Percentiles rank a stretch among this genome's conserved stretches.
phyloP scores from a whole-genome alignment of 2,113 vertebrate genomes.

The Crotalus horridus region DNA sequence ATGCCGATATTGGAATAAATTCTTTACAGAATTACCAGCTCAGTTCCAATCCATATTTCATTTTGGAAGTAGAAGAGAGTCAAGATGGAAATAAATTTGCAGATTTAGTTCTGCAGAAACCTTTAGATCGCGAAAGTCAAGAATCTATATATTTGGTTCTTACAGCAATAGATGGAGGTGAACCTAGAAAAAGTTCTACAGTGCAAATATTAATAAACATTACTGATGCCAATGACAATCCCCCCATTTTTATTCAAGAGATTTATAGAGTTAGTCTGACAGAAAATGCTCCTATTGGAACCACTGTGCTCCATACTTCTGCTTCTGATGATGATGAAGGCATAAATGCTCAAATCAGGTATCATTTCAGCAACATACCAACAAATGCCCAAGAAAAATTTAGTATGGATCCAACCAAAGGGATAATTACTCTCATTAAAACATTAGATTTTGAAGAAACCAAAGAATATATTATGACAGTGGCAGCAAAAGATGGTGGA shows the following conservation, averaged over 20 bases:
- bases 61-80: conserved; percentile 40
- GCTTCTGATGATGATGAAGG: conserved; percentile 69
- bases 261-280: conserved; percentile 43
- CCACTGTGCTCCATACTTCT: conserved; percentile 47
- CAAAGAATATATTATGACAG: conserved; percentile 61
- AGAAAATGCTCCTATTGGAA: conserved; percentile 61
- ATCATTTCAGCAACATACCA: conserved; percentile 60
- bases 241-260: conserved; percentile 62
- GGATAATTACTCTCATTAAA: conserved; percentile 60
- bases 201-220: conserved; percentile 60
- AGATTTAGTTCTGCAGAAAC: conserved; percentile 63
- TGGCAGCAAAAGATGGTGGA: conserved; percentile 68
- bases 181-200: conserved; percentile 59
- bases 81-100: conserved; percentile 53
- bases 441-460: conserved; percentile 67
- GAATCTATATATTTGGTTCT: conserved; percentile 48
- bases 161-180: conserved; percentile 61
- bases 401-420: conserved; percentile 55
- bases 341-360: conserved; percentile 57
- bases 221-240: conserved; percentile 61
- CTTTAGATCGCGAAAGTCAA: conserved; percentile 61
- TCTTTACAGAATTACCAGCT: conserved; percentile 58
- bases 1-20: conserved; percentile 59
- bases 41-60: conserved; percentile 48
- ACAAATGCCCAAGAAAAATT: conserved; percentile 55